Conservation (phyloP, 2,888 invertebrate genomes). For the Theodoxus fluviatilis region DNA sequence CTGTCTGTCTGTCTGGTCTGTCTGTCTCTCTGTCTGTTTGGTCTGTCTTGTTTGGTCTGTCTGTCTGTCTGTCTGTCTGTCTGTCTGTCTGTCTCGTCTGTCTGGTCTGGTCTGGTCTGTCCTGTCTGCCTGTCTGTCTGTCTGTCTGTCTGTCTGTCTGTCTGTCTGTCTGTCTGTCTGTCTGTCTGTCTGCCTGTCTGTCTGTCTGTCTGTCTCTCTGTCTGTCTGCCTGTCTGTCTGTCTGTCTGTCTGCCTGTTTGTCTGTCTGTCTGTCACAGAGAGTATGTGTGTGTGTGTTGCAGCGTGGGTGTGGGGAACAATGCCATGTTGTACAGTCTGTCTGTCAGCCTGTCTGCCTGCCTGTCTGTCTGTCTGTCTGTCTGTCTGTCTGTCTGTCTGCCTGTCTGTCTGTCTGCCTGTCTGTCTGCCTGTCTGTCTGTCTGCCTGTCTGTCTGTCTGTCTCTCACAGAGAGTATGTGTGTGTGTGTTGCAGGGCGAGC, state of each 20-base stretch:
- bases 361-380: neutral
- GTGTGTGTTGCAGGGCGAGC: slow-evolving; percentile 81
- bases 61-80: too few species aligned
- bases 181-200: neutral
- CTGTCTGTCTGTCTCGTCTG: neutral
- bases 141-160: neutral
- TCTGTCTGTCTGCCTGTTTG: neutral
- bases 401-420: neutral
- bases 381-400: neutral
- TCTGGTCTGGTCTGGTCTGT: neutral
- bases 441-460: neutral
- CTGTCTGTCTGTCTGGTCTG: too few species aligned
- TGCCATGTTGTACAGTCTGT: too few species aligned
- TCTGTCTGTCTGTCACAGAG: neutral
- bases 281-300: too few species aligned
- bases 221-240: neutral
- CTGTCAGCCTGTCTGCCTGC: neutral
- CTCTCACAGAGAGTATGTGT: neutral
- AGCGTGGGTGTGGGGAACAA: too few species aligned
- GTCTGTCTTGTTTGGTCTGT: too few species aligned
- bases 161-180: neutral
- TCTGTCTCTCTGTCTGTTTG: too few species aligned
- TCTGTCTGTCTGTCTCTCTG: neutral
- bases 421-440: neutral
- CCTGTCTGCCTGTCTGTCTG: neutral